These are phyloP conservation scores for Meghimatium bilineatum DNA, from an alignment of 2,888 invertebrate genomes.

Conservation along the genomic window DNA sequence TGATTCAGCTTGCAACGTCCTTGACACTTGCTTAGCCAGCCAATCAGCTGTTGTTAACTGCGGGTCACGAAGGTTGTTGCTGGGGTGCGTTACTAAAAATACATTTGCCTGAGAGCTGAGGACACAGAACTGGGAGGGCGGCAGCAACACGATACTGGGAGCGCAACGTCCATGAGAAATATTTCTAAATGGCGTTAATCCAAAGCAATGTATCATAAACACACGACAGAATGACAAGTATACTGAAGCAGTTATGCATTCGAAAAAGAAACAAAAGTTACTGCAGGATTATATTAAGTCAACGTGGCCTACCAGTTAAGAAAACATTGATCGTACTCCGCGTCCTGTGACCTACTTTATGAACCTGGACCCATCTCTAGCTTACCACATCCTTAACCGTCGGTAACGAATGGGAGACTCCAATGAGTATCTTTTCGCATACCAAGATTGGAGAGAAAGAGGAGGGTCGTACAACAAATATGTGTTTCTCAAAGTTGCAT, in stretches of 20 bases:
- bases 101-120: slow-evolving; percentile 33
- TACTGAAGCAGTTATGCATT: background rate
- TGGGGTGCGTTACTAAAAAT: slow-evolving; percentile 52
- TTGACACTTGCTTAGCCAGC: slow-evolving; percentile 59
- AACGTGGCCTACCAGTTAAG: background rate
- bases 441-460: no score
- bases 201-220: no score
- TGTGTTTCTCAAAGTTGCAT: no score
- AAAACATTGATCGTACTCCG: background rate
- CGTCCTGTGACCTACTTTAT: slow-evolving; percentile 22
- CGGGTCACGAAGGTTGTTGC: slow-evolving; percentile 50
- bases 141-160: background rate
- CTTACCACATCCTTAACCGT: slow-evolving; percentile 10
- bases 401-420: background rate
- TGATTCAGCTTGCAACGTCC: slow-evolving; percentile 63
- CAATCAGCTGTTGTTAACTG: slow-evolving; percentile 57
- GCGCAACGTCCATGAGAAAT: no score
- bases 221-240: no score
- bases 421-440: no score
- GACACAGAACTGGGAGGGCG: background rate
- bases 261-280: background rate
- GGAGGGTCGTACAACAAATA: no score
- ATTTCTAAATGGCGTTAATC: no score
- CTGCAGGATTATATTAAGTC: background rate
- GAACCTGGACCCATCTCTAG: background rate